phyloP scores from a whole-genome alignment of 2,888 invertebrate genomes.

The Eugnorisma glareosa region DNA sequence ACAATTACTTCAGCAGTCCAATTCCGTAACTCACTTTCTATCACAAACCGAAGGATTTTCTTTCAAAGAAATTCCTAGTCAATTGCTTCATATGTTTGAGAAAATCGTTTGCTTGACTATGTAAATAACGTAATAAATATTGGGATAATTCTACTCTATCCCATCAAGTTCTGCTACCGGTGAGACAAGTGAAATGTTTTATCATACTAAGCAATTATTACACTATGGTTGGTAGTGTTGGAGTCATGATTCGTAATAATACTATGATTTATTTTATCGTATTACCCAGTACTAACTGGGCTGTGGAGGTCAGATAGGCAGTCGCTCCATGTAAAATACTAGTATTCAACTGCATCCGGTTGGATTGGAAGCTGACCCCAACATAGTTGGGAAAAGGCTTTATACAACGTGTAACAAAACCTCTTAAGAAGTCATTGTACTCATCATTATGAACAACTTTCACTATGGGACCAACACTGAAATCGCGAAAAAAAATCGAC shows the following conservation, averaged over 20 bases:
- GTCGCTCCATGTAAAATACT: too few relatives aligned
- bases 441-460: too few relatives aligned
- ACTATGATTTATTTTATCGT: too few relatives aligned
- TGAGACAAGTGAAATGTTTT: neutral
- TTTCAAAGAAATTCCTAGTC: neutral
- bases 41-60: neutral
- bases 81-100: neutral
- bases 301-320: too few relatives aligned
- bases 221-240: neutral
- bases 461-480: too few relatives aligned
- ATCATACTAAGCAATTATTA: neutral
- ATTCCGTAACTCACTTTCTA: neutral
- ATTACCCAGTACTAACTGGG: too few relatives aligned
- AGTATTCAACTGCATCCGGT: too few relatives aligned
- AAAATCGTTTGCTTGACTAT: neutral
- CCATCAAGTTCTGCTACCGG: neutral
- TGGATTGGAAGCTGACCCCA: too few relatives aligned
- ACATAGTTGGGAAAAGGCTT: too few relatives aligned
- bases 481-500: too few relatives aligned
- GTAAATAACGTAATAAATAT: neutral
- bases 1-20: slow-evolving; percentile 26
- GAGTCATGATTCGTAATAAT: neutral
- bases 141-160: neutral
- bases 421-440: too few relatives aligned
- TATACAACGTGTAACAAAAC: too few relatives aligned